A percentile compares a stretch with the other conserved stretches of the same genome.
Conservation (phyloP, 2,888 invertebrate genomes). For the Dorcus parallelipipedus region DNA sequence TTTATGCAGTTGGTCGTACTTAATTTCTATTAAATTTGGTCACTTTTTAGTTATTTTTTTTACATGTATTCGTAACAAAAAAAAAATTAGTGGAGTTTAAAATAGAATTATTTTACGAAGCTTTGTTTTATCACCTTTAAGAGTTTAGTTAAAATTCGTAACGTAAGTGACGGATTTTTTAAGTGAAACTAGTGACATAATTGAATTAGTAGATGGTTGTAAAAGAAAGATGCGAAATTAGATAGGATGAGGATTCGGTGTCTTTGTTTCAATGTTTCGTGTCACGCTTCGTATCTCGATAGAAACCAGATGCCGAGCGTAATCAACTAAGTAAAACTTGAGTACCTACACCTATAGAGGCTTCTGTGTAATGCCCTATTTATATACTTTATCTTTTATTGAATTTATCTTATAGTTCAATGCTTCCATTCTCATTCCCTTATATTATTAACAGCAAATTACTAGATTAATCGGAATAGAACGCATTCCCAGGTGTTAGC, state of each 20-base stretch:
- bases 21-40: too few relatives aligned
- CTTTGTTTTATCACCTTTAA: too few relatives aligned
- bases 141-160: too few relatives aligned
- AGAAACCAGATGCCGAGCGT: slow-evolving; percentile 27
- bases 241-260: slow-evolving; percentile 16
- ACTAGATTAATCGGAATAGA: too few relatives aligned
- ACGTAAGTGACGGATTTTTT: too few relatives aligned
- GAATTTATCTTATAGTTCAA: slow-evolving; percentile 1
- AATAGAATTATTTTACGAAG: too few relatives aligned
- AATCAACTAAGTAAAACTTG: slow-evolving; percentile 26
- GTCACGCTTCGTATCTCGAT: slow-evolving; percentile 26
- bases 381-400: slow-evolving; percentile 7
- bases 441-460: too few relatives aligned
- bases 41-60: too few relatives aligned
- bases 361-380: slow-evolving; percentile 11
- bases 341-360: slow-evolving; percentile 13
- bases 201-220: background rate
- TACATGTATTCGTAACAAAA: too few relatives aligned
- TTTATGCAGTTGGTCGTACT: too few relatives aligned
- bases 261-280: slow-evolving; percentile 23
- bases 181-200: slow-evolving; percentile 2
- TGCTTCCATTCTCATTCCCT: background rate
- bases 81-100: too few relatives aligned
- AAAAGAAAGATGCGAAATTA: slow-evolving; percentile 4
- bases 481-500: too few relatives aligned